Conservation (phyloP, 2,797 vertebrate species). For the Scyliorhinus canicula region DNA sequence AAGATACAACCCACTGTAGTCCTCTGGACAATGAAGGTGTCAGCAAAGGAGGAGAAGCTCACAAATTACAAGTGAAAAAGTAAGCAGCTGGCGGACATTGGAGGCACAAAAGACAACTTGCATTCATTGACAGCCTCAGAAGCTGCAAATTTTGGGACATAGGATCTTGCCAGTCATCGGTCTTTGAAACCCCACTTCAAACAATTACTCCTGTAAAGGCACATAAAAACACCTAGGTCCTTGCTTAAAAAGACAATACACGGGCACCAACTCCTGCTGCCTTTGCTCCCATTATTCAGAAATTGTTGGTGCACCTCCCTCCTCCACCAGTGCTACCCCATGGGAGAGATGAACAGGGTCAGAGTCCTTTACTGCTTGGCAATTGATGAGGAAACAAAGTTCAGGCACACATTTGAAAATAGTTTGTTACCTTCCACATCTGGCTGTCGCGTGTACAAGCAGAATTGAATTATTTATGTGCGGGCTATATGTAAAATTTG, state of each 20-base stretch:
- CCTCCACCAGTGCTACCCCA: neutral
- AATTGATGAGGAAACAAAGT: neutral
- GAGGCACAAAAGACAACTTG: neutral
- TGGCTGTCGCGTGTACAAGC: neutral
- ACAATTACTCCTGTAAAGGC: neutral
- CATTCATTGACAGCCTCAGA: neutral
- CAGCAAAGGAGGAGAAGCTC: neutral
- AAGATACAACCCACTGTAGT: neutral
- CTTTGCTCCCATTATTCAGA: neutral
- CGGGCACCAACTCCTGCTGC: neutral
- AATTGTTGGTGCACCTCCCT: neutral
- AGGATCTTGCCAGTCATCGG: neutral
- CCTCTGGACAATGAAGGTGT: neutral
- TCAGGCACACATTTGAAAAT: neutral
- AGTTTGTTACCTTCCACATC: neutral
- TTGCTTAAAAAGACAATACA: too few relatives aligned
- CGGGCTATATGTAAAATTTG: too few relatives aligned
- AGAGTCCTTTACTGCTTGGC: neutral
- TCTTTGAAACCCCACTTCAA: neutral
- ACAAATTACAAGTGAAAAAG: neutral
- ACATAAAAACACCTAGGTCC: neutral
- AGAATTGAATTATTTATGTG: neutral
- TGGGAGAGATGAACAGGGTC: neutral
- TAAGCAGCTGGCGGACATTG: neutral
- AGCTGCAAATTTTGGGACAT: neutral